These are phyloP conservation scores for Mixornis gularis DNA, from an alignment of 2,113 vertebrate genomes.

Conservation along the genomic window DNA sequence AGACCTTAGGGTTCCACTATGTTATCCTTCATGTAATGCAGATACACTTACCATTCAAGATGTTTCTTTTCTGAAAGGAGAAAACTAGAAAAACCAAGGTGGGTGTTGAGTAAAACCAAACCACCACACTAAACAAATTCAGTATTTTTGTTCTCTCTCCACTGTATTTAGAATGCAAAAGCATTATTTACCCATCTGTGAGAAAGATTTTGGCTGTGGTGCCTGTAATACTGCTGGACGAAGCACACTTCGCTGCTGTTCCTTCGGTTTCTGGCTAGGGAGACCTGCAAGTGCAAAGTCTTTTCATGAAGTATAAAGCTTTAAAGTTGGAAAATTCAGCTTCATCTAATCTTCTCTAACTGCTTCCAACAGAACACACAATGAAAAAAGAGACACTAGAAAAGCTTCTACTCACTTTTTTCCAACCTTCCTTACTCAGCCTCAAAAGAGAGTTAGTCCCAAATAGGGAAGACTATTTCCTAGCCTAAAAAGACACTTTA, in stretches of 20 bases:
- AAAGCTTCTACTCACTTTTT: neutral
- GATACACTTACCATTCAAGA: neutral
- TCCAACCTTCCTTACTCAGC: neutral
- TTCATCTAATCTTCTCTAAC: neutral
- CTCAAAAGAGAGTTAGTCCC: neutral
- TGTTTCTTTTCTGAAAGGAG: neutral
- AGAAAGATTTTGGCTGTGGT: slow-evolving; percentile 84
- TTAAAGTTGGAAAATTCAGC: neutral
- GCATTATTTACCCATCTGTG: slow-evolving; percentile 81
- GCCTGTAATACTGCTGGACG: slow-evolving; percentile 93
- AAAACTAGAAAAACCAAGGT: neutral
- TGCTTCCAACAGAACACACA: neutral
- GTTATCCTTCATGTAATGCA: neutral
- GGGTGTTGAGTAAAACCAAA: neutral
- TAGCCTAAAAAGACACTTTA: neutral
- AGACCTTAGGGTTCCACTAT: neutral
- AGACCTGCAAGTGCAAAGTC: slow-evolving; percentile 76
- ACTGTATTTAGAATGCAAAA: neutral
- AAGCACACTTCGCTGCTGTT: slow-evolving; percentile 92
- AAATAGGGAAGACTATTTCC: neutral
- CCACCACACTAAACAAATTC: neutral
- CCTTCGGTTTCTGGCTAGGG: slow-evolving; percentile 96
- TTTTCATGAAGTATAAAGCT: neutral
- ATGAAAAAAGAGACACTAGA: neutral
- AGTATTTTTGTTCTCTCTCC: neutral